Conservation (phyloP, 53 echinoderm and acorn worm species). For the Paracentrotus lividus region DNA sequence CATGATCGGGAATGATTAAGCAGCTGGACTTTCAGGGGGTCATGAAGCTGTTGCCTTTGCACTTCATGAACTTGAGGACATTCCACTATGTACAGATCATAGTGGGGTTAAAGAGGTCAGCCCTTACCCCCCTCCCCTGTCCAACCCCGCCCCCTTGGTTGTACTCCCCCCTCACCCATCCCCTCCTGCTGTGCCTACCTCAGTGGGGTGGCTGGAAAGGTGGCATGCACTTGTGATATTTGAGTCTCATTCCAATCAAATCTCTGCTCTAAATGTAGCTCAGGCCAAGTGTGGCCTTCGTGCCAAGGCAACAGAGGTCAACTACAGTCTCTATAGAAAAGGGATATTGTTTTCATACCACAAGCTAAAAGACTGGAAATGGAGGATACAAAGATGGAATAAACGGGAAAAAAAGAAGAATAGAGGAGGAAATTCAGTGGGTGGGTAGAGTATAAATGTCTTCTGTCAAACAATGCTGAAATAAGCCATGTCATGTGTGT, state of each 20-base stretch:
- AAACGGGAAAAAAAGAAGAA: background rate
- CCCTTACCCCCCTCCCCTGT: background rate
- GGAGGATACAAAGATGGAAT: constrained; percentile 11
- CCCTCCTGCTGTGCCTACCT: constrained; percentile 41
- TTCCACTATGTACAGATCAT: background rate
- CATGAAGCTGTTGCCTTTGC: background rate
- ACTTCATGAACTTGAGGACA: background rate
- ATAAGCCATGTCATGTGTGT: background rate
- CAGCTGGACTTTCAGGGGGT: background rate
- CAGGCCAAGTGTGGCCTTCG: constrained; percentile 46
- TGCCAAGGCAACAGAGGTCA: constrained; percentile 60
- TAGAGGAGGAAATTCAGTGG: background rate
- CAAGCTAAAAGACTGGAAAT: constrained; percentile 31
- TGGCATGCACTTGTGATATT: constrained; percentile 62
- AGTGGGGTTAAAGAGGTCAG: background rate
- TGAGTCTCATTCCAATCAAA: constrained; percentile 69
- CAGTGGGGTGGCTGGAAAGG: constrained; percentile 38
- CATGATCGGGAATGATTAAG: constrained; percentile 2
- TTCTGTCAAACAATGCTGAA: constrained; percentile 38
- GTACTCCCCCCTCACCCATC: background rate
- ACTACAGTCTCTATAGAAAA: constrained; percentile 14
- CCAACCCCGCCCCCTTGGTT: background rate
- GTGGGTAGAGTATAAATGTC: constrained; percentile 21
- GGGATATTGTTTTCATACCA: constrained; percentile 47
- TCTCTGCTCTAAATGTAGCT: constrained; percentile 40